Conservation (phyloP, 2,888 invertebrate species). For the Dorcus parallelipipedus region DNA sequence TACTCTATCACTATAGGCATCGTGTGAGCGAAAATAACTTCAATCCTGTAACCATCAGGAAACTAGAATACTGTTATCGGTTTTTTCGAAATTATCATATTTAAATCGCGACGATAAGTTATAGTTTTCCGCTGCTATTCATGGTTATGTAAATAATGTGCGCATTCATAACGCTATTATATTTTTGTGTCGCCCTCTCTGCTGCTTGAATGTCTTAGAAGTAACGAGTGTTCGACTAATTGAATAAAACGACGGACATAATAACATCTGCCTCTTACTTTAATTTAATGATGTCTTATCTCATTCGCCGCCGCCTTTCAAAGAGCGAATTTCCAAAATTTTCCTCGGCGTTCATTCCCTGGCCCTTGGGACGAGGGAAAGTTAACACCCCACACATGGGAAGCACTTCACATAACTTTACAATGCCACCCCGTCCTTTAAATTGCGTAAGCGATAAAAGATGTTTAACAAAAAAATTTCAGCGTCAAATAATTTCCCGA, state of each 20-base stretch:
- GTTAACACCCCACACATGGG: slow-evolving; percentile 5
- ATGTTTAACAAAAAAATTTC: slow-evolving; percentile 11
- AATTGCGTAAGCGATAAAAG: slow-evolving; percentile 9
- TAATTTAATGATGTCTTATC: slow-evolving; percentile 13
- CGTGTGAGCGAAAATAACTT: slow-evolving; percentile 1
- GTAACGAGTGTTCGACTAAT: neutral
- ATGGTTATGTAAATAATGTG: neutral
- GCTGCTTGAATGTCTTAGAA: neutral
- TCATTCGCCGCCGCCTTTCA: slow-evolving; percentile 11
- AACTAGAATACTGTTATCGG: neutral
- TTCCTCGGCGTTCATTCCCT: slow-evolving; percentile 22
- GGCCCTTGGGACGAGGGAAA: slow-evolving; percentile 11
- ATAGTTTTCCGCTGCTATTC: neutral
- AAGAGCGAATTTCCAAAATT: slow-evolving; percentile 18
- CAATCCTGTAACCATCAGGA: neutral
- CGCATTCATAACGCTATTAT: neutral
- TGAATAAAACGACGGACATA: neutral
- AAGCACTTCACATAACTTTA: slow-evolving; percentile 11
- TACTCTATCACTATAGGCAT: neutral
- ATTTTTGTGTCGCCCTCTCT: too few relatives aligned
- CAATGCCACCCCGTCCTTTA: slow-evolving; percentile 5
- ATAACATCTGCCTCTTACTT: slow-evolving; percentile 10
- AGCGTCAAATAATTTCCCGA: slow-evolving; percentile 10
- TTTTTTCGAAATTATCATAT: neutral
- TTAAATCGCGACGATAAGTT: neutral